phyloP scores from a whole-genome alignment of 1,140 invertebrate genomes.

The Drosophila lacteicornis region DNA sequence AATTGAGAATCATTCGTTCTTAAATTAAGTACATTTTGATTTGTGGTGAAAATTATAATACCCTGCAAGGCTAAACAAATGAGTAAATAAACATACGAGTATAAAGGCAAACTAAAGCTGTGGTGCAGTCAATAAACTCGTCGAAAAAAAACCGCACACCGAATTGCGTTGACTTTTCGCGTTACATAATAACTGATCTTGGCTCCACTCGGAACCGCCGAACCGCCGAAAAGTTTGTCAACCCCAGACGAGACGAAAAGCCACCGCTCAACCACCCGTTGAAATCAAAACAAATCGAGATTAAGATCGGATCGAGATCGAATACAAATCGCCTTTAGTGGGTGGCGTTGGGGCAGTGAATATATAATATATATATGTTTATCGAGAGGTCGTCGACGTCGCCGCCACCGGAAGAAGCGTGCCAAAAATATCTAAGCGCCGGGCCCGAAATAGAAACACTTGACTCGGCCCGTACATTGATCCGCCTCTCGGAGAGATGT shows the following conservation, averaged over 20 bases:
- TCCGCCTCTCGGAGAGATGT: slow-evolving; percentile 26
- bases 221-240: slow-evolving; percentile 55
- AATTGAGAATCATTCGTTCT: no score
- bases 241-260: slow-evolving; percentile 46
- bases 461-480: slow-evolving; percentile 27
- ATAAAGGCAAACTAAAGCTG: slow-evolving; percentile 13
- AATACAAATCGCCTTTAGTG: slow-evolving; percentile 29
- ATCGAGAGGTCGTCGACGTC: slow-evolving; percentile 73
- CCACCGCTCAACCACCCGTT: not conserved
- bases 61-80: no score
- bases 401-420: slow-evolving; percentile 68
- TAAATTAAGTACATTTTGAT: no score
- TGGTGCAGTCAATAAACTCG: slow-evolving; percentile 65
- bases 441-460: slow-evolving; percentile 59
- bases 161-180: slow-evolving; percentile 62
- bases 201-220: slow-evolving; percentile 12
- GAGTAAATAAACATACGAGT: not conserved
- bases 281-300: slow-evolving; percentile 41
- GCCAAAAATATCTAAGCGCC: slow-evolving; percentile 77
- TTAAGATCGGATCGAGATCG: slow-evolving; percentile 2
- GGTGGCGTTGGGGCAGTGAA: slow-evolving; percentile 6
- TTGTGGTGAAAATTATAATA: no score
- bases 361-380: no score
- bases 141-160: slow-evolving; percentile 31
- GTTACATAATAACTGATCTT: slow-evolving; percentile 78